Evolutionary conservation across 1,140 invertebrate genomes (phyloP).

Genomic region (Hirudo medicinalis): DNA sequence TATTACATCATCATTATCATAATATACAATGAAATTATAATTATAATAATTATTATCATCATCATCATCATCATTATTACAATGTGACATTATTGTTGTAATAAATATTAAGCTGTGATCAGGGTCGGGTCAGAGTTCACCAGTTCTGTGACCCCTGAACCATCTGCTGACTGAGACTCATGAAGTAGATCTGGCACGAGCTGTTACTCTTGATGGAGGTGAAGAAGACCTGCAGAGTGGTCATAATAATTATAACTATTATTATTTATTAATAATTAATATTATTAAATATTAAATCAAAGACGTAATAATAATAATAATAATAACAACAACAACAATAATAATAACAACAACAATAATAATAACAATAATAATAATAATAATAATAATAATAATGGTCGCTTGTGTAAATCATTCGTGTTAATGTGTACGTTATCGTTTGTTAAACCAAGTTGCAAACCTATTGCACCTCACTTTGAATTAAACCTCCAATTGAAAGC

Average conservation of each 20-base stretch:
- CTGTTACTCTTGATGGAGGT: constrained; percentile 90
- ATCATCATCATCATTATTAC: background rate
- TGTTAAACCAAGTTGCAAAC: too few species aligned
- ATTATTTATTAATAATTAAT: too few species aligned
- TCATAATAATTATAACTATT: constrained; percentile 3
- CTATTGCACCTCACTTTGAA: background rate
- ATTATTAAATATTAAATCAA: too few species aligned
- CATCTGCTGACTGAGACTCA: constrained; percentile 82
- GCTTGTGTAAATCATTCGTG: background rate
- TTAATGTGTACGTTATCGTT: too few species aligned
- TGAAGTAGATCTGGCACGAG: constrained; percentile 99
- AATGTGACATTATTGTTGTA: too few species aligned
- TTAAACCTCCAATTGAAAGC: background rate
- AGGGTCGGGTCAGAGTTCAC: constrained; percentile 44
- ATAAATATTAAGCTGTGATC: too few species aligned
- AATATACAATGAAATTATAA: too few species aligned
- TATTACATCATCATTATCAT: too few species aligned
- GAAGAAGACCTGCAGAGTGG: constrained; percentile 71
- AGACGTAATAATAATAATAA: background rate
- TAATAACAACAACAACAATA: background rate
- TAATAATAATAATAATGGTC: background rate
- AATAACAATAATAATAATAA: background rate
- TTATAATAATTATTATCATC: background rate
- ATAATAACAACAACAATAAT: background rate
- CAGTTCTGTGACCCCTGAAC: constrained; percentile 91